phyloP scores from a whole-genome alignment of 2,888 invertebrate genomes.

The Shargacucullia verbasci region DNA sequence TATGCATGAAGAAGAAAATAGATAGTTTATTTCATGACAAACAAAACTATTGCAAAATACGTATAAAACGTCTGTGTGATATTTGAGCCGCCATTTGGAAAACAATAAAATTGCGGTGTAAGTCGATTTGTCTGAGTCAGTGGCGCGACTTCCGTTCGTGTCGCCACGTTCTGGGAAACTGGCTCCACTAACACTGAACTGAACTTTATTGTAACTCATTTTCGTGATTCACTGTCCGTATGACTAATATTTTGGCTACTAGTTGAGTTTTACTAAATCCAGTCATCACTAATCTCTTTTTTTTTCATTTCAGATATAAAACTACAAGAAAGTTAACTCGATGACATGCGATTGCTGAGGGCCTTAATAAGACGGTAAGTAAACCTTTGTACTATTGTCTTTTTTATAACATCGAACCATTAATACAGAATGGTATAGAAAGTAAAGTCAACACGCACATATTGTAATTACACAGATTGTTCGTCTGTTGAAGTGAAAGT shows the following conservation, averaged over 20 bases:
- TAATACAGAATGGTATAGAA: constrained; percentile 49
- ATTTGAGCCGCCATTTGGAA: constrained; percentile 66
- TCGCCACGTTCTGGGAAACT: constrained; percentile 72
- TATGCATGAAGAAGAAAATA: not conserved
- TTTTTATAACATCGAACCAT: constrained; percentile 10
- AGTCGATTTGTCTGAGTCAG: constrained; percentile 74
- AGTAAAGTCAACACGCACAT: constrained; percentile 56
- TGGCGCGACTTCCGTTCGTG: constrained; percentile 73
- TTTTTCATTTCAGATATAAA: constrained; percentile 59
- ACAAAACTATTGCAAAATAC: not conserved
- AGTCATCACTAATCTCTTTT: constrained; percentile 19
- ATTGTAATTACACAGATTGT: constrained; percentile 53
- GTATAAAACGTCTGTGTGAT: constrained; percentile 17
- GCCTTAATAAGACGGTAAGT: constrained; percentile 67
- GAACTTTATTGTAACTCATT: constrained; percentile 56
- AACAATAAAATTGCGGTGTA: constrained; percentile 60
- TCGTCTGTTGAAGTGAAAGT: constrained; percentile 60
- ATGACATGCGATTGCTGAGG: constrained; percentile 63
- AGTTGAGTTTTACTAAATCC: constrained; percentile 30
- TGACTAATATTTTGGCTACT: constrained; percentile 59
- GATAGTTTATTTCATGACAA: constrained; percentile 2
- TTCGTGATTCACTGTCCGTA: constrained; percentile 68
- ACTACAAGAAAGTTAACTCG: constrained; percentile 16
- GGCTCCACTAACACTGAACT: constrained; percentile 56
- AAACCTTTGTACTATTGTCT: constrained; percentile 28